Base-by-base conservation (phyloP, 2,888 invertebrate genomes). In the Acronicta alni region DNA sequence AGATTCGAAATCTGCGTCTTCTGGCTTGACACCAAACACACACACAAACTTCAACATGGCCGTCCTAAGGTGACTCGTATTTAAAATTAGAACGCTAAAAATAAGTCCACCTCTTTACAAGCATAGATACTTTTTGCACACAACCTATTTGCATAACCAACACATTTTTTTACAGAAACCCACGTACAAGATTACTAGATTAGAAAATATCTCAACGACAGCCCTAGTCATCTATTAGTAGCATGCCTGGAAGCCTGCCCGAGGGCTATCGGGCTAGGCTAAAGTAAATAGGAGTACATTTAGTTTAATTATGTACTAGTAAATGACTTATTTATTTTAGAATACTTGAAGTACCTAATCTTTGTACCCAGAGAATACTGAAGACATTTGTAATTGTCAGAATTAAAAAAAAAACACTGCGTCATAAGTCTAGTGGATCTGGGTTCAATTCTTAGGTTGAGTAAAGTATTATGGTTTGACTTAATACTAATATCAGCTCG, bases 321-420 rank as follows among this genome's bases (percentile, higher is more conserved):
- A 43, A 51, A 58, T 55, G 75, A 61, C 63, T 74, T 74, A 74
- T 68, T 74, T 74, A 68, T 73, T 47, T 47, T 68, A 45, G 32
- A 69, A 61, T 54, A 47, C 61, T 69, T 49, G 52, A 68, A 73
- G 46, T 23, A 26, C 9, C 3, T 20, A 58, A 55, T 10, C 30
- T 12, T 3, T 10, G 12, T 32, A 45, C 63, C 74, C 70, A 10
- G 17, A 26, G 67, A 70, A 73, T 51, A 73, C 52, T 9, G 20
- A 37, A 12, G 44, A 23, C 15, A 67, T 67, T 72, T 72, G 45
- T 67, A 52, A 49, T 18, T n/a, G n/a, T n/a, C n/a, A n/a, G n/a
- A n/a, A 20, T 30, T 47, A 37, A 46, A 53, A 7, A 23, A 7
- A 23, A 23, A 7, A 3, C 23, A 23, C 7, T 23, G 23, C 7